phyloP scores from a whole-genome alignment of 2,888 invertebrate species.

The Eulithis testata region DNA sequence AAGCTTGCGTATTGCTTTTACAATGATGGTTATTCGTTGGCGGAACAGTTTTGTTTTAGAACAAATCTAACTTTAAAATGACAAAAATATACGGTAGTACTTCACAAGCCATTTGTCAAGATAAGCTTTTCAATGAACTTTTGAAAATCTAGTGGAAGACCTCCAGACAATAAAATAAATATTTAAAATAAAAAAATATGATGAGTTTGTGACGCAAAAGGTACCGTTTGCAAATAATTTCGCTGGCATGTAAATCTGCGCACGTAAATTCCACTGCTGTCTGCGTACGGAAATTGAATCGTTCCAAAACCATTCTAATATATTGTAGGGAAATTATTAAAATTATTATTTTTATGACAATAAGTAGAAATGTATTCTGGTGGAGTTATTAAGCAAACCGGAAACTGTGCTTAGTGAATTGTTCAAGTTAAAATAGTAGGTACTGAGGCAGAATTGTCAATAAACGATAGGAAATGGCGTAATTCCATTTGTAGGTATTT shows the following conservation, averaged over 20 bases:
- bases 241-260: constrained; percentile 80
- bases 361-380: constrained; percentile 12
- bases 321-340: constrained; percentile 43
- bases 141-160: too few species aligned
- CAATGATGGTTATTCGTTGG: constrained; percentile 21
- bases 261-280: constrained; percentile 81
- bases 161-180: too few species aligned
- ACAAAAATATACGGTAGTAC: not conserved
- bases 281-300: constrained; percentile 83
- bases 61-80: constrained; percentile 5
- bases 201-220: constrained; percentile 61
- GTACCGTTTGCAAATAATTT: constrained; percentile 80
- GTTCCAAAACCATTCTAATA: constrained; percentile 78
- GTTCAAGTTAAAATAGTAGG: constrained; percentile 14
- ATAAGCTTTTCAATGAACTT: too few species aligned
- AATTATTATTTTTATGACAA: constrained; percentile 28
- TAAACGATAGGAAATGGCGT: constrained; percentile 26
- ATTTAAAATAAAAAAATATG: constrained; percentile 68
- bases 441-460: constrained; percentile 18
- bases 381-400: constrained; percentile 8
- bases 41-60: constrained; percentile 12
- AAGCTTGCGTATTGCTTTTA: constrained; percentile 35
- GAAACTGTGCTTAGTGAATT: constrained; percentile 13
- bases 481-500: constrained; percentile 48
- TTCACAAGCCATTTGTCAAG: not conserved